Evolutionary conservation across 2,113 vertebrate species (phyloP).

Genomic region (Alligator mississippiensis): DNA sequence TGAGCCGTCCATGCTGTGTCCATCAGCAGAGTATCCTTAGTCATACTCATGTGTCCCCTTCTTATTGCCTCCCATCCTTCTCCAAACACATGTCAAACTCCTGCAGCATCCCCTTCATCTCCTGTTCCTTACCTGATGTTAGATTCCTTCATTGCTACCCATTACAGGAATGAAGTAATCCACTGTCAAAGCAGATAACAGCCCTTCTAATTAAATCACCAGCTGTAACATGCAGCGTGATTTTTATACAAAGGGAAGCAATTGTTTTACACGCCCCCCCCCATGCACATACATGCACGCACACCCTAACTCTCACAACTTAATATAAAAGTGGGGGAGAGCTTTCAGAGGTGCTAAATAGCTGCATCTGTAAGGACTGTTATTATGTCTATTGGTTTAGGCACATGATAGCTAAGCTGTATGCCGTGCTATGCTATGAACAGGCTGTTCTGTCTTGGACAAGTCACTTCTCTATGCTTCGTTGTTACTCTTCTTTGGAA

Average conservation of each 20-base stretch:
- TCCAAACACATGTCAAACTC: too few species aligned
- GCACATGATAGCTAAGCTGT: neutral
- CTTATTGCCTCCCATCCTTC: too few species aligned
- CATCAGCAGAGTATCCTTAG: neutral
- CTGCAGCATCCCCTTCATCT: neutral
- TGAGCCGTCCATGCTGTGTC: neutral
- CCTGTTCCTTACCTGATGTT: neutral
- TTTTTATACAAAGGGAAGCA: neutral
- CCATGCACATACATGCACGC: accelerated
- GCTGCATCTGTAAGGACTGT: neutral
- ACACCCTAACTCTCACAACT: neutral
- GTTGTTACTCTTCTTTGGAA: neutral
- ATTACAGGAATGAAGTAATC: neutral
- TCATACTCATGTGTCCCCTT: neutral
- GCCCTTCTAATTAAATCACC: neutral
- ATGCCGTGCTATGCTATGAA: neutral
- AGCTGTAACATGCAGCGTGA: neutral
- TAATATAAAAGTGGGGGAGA: accelerated
- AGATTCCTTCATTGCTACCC: neutral
- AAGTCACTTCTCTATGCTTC: neutral
- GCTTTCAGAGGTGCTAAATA: neutral
- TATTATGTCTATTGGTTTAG: neutral
- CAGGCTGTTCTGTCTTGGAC: neutral
- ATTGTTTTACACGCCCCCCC: neutral
- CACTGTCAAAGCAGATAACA: neutral